phyloP scores from a whole-genome alignment of 2,888 invertebrate species.

The Zygogramma bicolorata region DNA sequence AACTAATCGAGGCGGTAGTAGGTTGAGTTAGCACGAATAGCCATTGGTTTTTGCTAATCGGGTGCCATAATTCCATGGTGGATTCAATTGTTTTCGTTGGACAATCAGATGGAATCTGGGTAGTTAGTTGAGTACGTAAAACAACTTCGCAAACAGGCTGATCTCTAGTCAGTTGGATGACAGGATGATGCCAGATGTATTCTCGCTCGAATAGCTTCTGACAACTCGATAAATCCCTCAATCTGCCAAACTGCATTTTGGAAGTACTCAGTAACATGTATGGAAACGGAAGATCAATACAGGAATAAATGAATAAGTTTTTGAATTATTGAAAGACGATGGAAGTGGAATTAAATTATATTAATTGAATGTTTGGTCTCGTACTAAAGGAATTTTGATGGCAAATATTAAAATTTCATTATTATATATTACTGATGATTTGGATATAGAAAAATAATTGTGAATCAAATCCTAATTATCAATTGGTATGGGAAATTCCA shows the following conservation, averaged over 20 bases:
- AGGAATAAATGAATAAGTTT: neutral
- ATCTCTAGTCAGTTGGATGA: neutral
- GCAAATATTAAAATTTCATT: too few relatives aligned
- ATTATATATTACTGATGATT: constrained; percentile 33
- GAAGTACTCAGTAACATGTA: too few relatives aligned
- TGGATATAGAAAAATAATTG: constrained; percentile 30
- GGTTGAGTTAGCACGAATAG: neutral
- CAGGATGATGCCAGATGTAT: too few relatives aligned
- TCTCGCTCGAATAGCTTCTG: too few relatives aligned
- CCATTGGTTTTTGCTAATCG: constrained; percentile 8
- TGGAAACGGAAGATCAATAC: neutral
- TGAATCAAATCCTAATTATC: constrained; percentile 28
- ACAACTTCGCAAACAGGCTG: neutral
- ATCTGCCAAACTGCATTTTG: too few relatives aligned
- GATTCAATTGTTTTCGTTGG: constrained; percentile 6
- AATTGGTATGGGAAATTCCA: constrained; percentile 37
- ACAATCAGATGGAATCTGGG: constrained; percentile 13
- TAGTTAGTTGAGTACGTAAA: neutral
- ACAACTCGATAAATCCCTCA: too few relatives aligned
- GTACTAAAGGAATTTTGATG: too few relatives aligned
- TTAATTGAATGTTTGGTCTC: too few relatives aligned
- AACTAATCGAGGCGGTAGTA: constrained; percentile 7
- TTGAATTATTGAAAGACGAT: constrained; percentile 34
- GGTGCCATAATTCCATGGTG: constrained; percentile 10
- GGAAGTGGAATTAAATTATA: too few relatives aligned